Evolutionary conservation across 2,797 vertebrate genomes (phyloP), one percentile per base, ranked within the genome.

Genomic region (Perodicticus potto): DNA sequence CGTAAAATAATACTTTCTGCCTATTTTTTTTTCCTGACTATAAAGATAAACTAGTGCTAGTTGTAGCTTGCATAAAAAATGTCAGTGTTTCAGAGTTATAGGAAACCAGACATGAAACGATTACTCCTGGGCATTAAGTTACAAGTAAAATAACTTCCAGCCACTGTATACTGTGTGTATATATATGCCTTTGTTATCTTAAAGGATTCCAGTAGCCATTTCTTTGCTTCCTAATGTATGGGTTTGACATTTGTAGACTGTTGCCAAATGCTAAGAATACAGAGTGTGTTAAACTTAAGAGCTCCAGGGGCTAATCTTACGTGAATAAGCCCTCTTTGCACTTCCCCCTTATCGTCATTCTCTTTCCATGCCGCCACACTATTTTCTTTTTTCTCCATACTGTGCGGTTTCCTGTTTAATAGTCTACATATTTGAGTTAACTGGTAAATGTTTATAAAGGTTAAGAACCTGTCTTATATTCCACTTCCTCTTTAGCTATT

Each of bases 31-130:
- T 16, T 20, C 96, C 0, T 74, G 63, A 14, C 65, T 65, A 49
- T 43, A 86, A 34, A 53, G 43, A 92, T 43, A 95, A 94, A 77
- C 17, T 96, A 72, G 57, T 3, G 53, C 76, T 95, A 85, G 45
- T 95, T 85, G 72, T 65, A 94, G 61, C 63, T 96, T 95, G 80
- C 74, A 61, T 97, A 91, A 90, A 49, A 93, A 55, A 97, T 97
- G 57, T 92, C 49, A 78, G 0, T 89, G 55, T 97, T 98, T 93
- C 53, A 22, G 55, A 91, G 19, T 53, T 96, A 91, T 81, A 93
- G 94, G 80, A 84, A 86, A 89, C 27, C 29, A 25, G 49, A 81
- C 61, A 45, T 76, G 74, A 89, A 96, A 88, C 91, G 13, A 86
- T 92, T 88, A 53, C 57, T 76, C 74, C 59, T 95, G 86, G 59